Conservation (phyloP, 2,113 vertebrate genomes). For the Tupaia chinensis region DNA sequence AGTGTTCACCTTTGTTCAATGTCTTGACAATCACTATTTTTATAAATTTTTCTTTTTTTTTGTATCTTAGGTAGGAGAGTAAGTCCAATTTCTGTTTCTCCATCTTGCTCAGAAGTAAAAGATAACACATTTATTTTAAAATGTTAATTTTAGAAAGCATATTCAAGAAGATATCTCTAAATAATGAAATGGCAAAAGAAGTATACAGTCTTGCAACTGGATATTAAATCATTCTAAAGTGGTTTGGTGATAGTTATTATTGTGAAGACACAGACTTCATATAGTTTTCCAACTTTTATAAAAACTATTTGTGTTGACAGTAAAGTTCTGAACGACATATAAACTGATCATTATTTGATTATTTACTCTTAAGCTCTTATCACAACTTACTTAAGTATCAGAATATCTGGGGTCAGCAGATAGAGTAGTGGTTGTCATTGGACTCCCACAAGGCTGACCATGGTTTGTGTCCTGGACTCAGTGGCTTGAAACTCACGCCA, state of each 20-base stretch:
- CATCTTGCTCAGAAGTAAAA: not conserved
- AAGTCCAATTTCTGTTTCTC: not conserved
- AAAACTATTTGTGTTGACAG: not conserved
- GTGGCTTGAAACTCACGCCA: no score
- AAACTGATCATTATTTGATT: conserved; percentile 15
- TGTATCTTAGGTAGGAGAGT: not conserved
- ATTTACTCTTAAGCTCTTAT: not conserved
- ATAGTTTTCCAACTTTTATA: not conserved
- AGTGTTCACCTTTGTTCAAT: not conserved
- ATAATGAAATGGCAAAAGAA: not conserved
- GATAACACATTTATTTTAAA: not conserved
- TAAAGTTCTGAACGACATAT: not conserved
- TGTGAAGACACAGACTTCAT: not conserved
- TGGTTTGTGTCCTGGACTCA: no score
- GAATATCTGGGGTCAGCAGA: not conserved
- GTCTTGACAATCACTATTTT: not conserved
- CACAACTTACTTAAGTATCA: conserved; percentile 9
- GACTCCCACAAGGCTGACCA: no score
- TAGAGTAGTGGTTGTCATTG: no score
- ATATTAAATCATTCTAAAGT: not conserved
- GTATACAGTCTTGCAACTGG: not conserved
- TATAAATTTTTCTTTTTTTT: not conserved
- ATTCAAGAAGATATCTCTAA: not conserved
- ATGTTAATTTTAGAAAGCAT: not conserved
- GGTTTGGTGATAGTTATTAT: not conserved